These are phyloP conservation scores for Sisor rabdophorus DNA, from an alignment of 2,113 vertebrate species.

Conservation along the genomic window DNA sequence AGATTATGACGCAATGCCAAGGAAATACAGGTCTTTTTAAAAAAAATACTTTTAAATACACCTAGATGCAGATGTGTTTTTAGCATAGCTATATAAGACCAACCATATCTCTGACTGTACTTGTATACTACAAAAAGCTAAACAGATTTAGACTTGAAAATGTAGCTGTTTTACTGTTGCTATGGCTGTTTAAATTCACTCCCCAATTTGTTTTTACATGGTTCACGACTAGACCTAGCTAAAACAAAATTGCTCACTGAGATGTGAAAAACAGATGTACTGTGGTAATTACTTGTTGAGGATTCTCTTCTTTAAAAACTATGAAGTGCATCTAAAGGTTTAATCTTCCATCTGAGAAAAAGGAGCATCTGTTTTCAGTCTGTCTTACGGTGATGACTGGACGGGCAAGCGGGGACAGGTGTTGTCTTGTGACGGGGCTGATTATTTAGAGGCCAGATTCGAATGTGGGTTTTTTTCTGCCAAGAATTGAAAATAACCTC, in stretches of 20 bases:
- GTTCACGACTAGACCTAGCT: neutral
- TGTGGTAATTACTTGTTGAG: constrained; percentile 22
- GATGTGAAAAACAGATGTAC: neutral
- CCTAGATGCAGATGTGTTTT: neutral
- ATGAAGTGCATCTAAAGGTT: constrained; percentile 39
- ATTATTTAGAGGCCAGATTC: constrained; percentile 22
- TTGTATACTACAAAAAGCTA: neutral
- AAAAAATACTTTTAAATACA: neutral
- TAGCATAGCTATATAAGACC: too few species aligned
- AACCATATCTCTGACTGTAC: neutral
- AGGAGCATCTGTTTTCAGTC: constrained; percentile 35
- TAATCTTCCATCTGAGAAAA: constrained; percentile 20
- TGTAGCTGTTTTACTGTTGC: constrained; percentile 1
- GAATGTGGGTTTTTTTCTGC: constrained; percentile 10
- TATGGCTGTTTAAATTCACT: neutral
- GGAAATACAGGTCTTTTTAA: neutral
- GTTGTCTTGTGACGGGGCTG: constrained; percentile 31
- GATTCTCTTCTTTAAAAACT: constrained; percentile 30
- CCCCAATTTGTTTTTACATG: neutral
- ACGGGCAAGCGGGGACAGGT: constrained; percentile 23
- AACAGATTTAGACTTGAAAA: neutral
- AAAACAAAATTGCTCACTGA: neutral
- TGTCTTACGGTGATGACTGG: constrained; percentile 24
- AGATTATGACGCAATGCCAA: too few species aligned
- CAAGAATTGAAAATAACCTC: constrained; percentile 30